Percentiles rank a stretch among this genome's conserved stretches.
These are phyloP conservation scores for Neomonachus schauinslandi DNA, from an alignment of 2,113 vertebrate genomes.

Conservation along the genomic window DNA sequence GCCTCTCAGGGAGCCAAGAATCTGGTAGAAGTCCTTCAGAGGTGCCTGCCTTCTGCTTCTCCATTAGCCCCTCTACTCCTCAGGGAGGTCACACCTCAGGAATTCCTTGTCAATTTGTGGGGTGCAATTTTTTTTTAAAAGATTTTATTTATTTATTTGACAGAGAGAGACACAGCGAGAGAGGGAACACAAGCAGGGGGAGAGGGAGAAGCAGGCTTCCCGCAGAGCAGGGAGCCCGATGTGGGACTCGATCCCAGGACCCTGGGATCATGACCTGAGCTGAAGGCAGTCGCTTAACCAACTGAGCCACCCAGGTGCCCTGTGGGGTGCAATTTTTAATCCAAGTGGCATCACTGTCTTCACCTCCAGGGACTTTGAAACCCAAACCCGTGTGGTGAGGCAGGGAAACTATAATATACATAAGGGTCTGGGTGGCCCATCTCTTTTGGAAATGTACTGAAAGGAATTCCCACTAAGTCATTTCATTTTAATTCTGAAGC, in stretches of 20 bases:
- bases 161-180: too few species aligned
- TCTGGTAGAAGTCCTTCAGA: background rate
- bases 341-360: background rate
- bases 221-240: too few species aligned
- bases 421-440: background rate
- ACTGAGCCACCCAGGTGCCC: too few species aligned
- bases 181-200: too few species aligned
- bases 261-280: too few species aligned
- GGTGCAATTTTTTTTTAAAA: background rate
- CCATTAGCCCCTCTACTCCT: background rate
- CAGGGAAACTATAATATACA: background rate
- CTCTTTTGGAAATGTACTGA: background rate
- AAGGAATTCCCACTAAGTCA: background rate
- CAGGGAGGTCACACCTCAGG: background rate
- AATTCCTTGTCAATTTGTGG: background rate
- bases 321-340: background rate
- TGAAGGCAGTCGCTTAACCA: too few species aligned
- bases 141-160: too few species aligned
- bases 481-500: slow-evolving; percentile 18
- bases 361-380: background rate
- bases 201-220: too few species aligned
- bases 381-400: background rate
- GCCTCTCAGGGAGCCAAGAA: background rate
- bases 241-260: too few species aligned
- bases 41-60: too few species aligned